Conservation (phyloP, 2,797 vertebrate species). For the Austrolebias charrua region DNA sequence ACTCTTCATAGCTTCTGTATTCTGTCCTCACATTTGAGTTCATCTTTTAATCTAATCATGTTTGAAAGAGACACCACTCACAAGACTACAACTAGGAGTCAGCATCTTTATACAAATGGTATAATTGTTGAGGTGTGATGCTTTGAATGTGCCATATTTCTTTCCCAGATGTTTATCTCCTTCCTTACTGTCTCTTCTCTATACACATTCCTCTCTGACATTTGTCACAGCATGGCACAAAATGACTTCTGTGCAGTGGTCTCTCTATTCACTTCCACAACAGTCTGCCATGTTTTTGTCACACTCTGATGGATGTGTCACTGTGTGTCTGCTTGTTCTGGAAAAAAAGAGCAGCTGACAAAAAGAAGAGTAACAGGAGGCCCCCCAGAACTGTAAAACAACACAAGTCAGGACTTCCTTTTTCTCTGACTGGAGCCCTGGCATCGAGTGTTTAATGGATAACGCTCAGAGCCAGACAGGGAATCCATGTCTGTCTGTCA, state of each 20-base stretch:
- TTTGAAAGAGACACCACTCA: conserved; percentile 18
- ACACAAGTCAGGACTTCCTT: conserved; percentile 50
- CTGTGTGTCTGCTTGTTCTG: conserved; percentile 44
- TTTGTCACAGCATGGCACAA: conserved; percentile 25
- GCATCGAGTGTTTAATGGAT: conserved; percentile 42
- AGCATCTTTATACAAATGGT: conserved; percentile 9
- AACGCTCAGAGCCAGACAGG: conserved; percentile 49
- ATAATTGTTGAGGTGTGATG: conserved; percentile 9
- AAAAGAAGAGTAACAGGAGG: conserved; percentile 13
- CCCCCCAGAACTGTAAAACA: conserved; percentile 30
- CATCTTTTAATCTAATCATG: conserved; percentile 36
- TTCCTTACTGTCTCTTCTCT: conserved; percentile 17
- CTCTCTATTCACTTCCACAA: conserved; percentile 37
- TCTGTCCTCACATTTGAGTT: conserved; percentile 27
- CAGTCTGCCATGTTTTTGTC: conserved; percentile 35
- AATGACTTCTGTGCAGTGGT: conserved; percentile 18
- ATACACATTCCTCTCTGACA: conserved; percentile 32
- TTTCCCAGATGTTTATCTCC: conserved; percentile 6
- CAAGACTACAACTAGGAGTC: background rate
- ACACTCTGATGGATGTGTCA: conserved; percentile 40
- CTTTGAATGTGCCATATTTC: conserved; percentile 32
- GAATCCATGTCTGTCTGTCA: conserved; percentile 49
- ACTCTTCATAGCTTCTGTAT: conserved; percentile 17
- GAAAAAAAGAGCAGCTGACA: conserved; percentile 42
- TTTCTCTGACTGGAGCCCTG: conserved; percentile 35